phyloP scores from a whole-genome alignment of 2,888 invertebrate species.

The Exephanes ischioxanthus region DNA sequence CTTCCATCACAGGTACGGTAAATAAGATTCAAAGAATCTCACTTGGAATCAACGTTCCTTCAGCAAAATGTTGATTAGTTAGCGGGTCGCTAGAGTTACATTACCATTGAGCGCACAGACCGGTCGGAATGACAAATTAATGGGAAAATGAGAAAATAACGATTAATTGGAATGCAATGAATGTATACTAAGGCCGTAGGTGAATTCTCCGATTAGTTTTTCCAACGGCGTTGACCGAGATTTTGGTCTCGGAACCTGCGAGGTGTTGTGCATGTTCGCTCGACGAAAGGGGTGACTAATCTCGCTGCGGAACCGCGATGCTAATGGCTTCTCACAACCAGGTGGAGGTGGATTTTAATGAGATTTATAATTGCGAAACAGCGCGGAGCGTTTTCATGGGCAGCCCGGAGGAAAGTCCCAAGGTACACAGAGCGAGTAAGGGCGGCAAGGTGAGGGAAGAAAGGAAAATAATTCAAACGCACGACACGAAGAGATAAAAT shows the following conservation, averaged over 20 bases:
- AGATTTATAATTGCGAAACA: conserved; percentile 82
- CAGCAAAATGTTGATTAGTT: not conserved
- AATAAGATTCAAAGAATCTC: not conserved
- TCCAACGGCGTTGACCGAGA: not conserved
- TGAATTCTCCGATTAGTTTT: conserved; percentile 8
- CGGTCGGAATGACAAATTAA: not conserved
- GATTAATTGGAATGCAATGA: conserved; percentile 16
- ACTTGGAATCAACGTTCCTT: not conserved
- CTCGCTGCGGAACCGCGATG: conserved; percentile 68
- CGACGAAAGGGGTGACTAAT: conserved; percentile 60
- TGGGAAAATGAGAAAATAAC: conserved; percentile 26
- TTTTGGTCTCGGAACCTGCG: conserved; percentile 1
- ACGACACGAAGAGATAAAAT: not conserved
- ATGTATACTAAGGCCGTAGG: not conserved
- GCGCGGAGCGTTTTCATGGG: conserved; percentile 55
- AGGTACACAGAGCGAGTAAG: not conserved
- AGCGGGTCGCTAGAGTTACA: not conserved
- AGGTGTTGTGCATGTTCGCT: conserved; percentile 30
- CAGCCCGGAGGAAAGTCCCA: conserved; percentile 16
- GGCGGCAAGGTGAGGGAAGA: conserved; percentile 15
- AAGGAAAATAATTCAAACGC: not conserved
- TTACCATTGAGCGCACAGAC: not conserved
- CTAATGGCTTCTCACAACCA: conserved; percentile 79
- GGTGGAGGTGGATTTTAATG: conserved; percentile 80
- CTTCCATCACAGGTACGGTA: conserved; percentile 27